These are phyloP conservation scores for Nipponia nippon DNA, from an alignment of 2,113 vertebrate species.

Conservation along the genomic window DNA sequence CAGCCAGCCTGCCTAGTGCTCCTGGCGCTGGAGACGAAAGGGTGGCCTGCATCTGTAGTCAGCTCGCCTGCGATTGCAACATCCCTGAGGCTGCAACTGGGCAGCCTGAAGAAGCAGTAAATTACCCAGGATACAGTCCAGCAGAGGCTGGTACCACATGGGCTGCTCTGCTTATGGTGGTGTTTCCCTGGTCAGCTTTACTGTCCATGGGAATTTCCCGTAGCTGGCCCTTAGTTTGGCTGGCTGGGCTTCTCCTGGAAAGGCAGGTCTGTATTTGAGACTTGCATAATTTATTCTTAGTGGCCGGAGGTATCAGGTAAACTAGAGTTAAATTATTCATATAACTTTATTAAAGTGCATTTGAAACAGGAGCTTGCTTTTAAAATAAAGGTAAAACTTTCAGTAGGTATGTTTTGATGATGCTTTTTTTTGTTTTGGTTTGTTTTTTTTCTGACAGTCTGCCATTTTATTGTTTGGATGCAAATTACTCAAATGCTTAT, in stretches of 20 bases:
- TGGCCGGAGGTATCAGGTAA: neutral
- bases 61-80: neutral
- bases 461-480: neutral
- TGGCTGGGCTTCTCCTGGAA: neutral
- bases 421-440: neutral
- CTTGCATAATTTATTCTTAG: neutral
- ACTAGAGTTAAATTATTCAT: slow-evolving; percentile 21
- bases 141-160: neutral
- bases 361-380: neutral
- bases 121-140: neutral
- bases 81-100: neutral
- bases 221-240: neutral
- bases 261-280: neutral
- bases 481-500: neutral
- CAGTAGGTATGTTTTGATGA: neutral
- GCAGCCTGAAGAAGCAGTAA: neutral
- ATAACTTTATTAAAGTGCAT: neutral
- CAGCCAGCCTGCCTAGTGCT: neutral
- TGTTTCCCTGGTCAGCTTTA: neutral
- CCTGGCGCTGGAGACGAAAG: neutral
- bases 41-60: neutral
- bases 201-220: neutral
- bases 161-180: neutral
- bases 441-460: neutral
- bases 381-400: neutral